phyloP scores from a whole-genome alignment of 2,113 vertebrate genomes.

The Eulemur macaco region DNA sequence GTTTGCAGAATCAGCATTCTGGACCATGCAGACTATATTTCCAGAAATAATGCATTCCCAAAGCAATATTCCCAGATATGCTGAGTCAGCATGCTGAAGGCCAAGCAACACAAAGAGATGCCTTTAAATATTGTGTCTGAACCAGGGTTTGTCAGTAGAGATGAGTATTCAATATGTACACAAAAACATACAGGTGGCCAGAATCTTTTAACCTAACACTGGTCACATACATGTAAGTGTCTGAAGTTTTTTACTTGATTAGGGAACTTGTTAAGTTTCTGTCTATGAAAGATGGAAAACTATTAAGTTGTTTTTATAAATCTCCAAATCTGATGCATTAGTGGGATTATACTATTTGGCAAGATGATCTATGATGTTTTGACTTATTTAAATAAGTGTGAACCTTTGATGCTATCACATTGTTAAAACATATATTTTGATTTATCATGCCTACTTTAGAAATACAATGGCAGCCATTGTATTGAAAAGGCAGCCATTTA shows the following conservation, averaged over 20 bases:
- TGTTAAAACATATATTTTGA: constrained; percentile 29
- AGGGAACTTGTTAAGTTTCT: not conserved
- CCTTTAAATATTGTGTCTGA: not conserved
- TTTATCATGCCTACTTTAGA: not conserved
- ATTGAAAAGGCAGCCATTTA: not conserved
- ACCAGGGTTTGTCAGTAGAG: not conserved
- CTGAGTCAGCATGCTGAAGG: constrained; percentile 62
- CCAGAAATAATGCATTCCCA: constrained; percentile 66
- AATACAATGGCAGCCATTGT: not conserved
- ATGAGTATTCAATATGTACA: not conserved
- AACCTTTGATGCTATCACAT: not conserved
- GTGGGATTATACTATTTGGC: not conserved
- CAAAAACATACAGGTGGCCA: not conserved
- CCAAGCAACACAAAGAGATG: not conserved
- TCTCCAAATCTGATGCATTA: not conserved
- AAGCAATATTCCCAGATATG: constrained; percentile 37
- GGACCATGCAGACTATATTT: constrained; percentile 38
- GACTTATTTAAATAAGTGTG: constrained; percentile 39
- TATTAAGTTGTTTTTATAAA: not conserved
- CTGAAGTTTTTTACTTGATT: not conserved
- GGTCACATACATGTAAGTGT: not conserved
- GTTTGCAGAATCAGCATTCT: constrained; percentile 70
- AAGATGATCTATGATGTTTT: constrained; percentile 38
- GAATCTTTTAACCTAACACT: not conserved
- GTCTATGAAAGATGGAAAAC: not conserved